Percentiles rank a stretch among this genome's conserved stretches.
Evolutionary conservation across 2,888 invertebrate species (phyloP).

Genomic region (Tenthredo amoena): DNA sequence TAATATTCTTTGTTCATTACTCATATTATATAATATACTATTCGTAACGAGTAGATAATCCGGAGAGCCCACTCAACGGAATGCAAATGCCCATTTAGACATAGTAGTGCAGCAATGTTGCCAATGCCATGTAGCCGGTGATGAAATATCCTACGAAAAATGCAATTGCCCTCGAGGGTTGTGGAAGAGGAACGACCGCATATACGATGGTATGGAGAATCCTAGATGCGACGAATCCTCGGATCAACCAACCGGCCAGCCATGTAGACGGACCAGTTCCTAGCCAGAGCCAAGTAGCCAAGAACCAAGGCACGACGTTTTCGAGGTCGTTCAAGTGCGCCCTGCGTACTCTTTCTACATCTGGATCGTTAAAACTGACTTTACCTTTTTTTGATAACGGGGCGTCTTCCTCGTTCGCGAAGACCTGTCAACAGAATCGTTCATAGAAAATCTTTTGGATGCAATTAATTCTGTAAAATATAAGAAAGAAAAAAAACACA

Average conservation of each 20-base stretch:
- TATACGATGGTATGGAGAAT: conserved; percentile 80
- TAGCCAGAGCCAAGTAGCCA: conserved; percentile 79
- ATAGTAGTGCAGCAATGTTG: conserved; percentile 58
- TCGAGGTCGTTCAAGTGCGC: conserved; percentile 82
- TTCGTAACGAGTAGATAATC: background rate
- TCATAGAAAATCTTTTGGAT: background rate
- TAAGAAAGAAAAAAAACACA: too few species aligned
- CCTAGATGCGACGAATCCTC: conserved; percentile 78
- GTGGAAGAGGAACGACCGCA: conserved; percentile 76
- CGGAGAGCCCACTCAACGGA: background rate
- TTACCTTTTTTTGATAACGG: conserved; percentile 55
- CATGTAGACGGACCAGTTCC: conserved; percentile 77
- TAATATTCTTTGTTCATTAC: too few species aligned
- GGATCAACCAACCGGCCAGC: conserved; percentile 78
- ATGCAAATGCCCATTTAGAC: background rate
- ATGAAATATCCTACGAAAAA: conserved; percentile 75
- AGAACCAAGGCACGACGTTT: conserved; percentile 80
- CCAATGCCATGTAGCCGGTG: conserved; percentile 77
- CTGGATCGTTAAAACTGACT: conserved; percentile 72
- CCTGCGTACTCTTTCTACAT: conserved; percentile 80
- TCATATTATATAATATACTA: background rate
- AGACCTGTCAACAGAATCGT: conserved; percentile 61
- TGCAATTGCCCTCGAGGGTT: conserved; percentile 78
- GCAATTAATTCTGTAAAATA: background rate
- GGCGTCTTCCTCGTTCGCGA: conserved; percentile 69